Conservation (phyloP, 1,140 invertebrate genomes). For the Drosophila takahashii region DNA sequence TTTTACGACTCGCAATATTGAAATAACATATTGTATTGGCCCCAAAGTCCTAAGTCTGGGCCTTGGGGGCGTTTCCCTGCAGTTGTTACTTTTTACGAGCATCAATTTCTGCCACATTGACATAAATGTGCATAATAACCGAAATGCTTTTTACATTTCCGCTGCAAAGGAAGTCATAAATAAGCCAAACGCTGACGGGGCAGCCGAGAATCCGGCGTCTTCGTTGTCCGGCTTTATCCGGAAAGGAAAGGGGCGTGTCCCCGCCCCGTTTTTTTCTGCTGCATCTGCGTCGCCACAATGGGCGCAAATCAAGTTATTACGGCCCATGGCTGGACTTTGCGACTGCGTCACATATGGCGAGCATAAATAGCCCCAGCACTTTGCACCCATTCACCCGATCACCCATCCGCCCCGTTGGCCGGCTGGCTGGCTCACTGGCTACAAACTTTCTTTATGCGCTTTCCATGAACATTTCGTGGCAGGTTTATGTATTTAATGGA, state of each 20-base stretch:
- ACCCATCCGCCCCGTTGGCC: conserved; percentile 44
- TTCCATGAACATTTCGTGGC: conserved; percentile 83
- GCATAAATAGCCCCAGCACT: conserved; percentile 75
- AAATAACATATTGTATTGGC: conserved; percentile 13
- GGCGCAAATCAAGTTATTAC: conserved; percentile 80
- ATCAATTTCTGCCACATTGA: conserved; percentile 75
- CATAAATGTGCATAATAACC: conserved; percentile 70
- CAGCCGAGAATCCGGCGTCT: conserved; percentile 52
- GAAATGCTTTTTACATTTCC: conserved; percentile 61
- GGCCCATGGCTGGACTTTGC: conserved; percentile 43
- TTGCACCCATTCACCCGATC: conserved; percentile 53
- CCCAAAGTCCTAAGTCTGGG: neutral
- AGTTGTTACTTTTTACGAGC: conserved; percentile 74
- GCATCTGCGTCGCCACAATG: conserved; percentile 76
- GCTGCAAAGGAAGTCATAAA: conserved; percentile 79
- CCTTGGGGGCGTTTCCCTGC: conserved; percentile 53
- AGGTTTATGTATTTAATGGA: conserved; percentile 84
- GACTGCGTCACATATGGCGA: conserved; percentile 72
- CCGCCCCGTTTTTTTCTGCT: conserved; percentile 52
- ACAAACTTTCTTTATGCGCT: conserved; percentile 82
- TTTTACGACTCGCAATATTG: conserved; percentile 7
- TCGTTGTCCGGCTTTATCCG: conserved; percentile 40
- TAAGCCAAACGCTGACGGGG: conserved; percentile 73
- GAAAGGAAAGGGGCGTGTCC: conserved; percentile 25
- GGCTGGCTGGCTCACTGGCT: conserved; percentile 21